phyloP scores from a whole-genome alignment of 1,140 invertebrate species.

The Euglossa dilemma region DNA sequence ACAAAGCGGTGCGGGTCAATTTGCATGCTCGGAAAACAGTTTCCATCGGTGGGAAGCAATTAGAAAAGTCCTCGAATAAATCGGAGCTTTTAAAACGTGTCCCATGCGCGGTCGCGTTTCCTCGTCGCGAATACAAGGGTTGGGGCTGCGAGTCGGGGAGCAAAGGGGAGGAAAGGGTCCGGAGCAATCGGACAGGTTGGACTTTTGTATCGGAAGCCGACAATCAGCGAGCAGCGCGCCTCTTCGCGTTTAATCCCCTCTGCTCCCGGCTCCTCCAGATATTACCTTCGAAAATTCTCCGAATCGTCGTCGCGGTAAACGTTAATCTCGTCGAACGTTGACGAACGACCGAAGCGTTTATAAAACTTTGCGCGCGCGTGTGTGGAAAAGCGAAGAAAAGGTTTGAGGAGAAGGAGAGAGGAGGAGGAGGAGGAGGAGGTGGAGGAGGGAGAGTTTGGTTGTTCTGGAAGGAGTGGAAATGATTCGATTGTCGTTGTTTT shows the following conservation, averaged over 20 bases:
- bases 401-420: neutral
- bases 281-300: neutral
- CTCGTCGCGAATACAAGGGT: neutral
- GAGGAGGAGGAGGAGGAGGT: too few species aligned
- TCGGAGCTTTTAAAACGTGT: constrained; percentile 7
- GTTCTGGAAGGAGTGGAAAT: neutral
- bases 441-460: neutral
- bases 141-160: too few species aligned
- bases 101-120: neutral
- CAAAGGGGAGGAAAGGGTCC: neutral
- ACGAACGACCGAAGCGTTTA: too few species aligned
- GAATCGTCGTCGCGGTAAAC: too few species aligned
- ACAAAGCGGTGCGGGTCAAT: constrained; percentile 17
- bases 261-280: neutral
- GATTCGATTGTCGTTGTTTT: constrained; percentile 17
- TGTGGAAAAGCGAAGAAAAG: neutral
- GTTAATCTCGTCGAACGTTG: too few species aligned
- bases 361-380: too few species aligned
- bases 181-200: constrained; percentile 1
- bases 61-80: constrained; percentile 38
- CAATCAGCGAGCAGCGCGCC: constrained; percentile 20
- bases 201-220: constrained; percentile 22
- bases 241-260: constrained; percentile 48
- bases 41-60: constrained; percentile 29
- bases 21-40: constrained; percentile 1